A percentile compares a stretch with the other conserved stretches of the same genome.
phyloP scores from a whole-genome alignment of 2,888 invertebrate genomes.

The Litoditis marina region DNA sequence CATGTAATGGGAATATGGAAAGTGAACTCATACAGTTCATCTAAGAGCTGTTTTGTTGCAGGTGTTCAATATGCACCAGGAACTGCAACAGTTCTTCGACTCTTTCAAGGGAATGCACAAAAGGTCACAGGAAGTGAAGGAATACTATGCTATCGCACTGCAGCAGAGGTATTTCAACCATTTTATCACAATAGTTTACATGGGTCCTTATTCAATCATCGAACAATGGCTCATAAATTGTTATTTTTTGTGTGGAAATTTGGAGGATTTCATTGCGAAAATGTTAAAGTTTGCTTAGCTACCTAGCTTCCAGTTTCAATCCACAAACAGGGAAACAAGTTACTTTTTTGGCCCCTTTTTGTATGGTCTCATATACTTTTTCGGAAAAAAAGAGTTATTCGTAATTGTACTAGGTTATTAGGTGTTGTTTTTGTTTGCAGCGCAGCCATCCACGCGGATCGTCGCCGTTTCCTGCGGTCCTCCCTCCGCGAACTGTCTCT shows the following conservation, averaged over 20 bases:
- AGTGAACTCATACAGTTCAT: not conserved
- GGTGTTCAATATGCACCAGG: slow-evolving; percentile 81
- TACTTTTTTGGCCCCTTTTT: too few relatives aligned
- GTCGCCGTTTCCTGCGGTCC: slow-evolving; percentile 90
- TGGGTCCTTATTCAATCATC: too few relatives aligned
- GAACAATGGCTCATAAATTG: slow-evolving; percentile 57
- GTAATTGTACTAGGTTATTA: not conserved
- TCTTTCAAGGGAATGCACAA: slow-evolving; percentile 75
- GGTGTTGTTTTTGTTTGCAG: slow-evolving; percentile 14
- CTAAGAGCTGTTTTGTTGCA: slow-evolving; percentile 6
- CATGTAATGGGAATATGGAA: too few relatives aligned
- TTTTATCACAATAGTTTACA: too few relatives aligned
- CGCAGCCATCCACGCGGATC: slow-evolving; percentile 74
- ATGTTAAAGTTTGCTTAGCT: not conserved
- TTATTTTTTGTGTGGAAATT: not conserved
- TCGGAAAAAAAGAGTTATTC: not conserved
- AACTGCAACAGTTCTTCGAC: slow-evolving; percentile 88
- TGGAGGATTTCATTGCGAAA: not conserved
- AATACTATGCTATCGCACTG: slow-evolving; percentile 83
- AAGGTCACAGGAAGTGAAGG: slow-evolving; percentile 89
- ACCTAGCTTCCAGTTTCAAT: not conserved
- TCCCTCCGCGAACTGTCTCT: slow-evolving; percentile 90
- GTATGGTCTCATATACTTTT: too few relatives aligned
- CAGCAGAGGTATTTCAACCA: slow-evolving; percentile 86
- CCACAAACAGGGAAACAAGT: not conserved